Evolutionary conservation across 1,140 invertebrate species (phyloP).

Genomic region (Philopotamus ludificatus): DNA sequence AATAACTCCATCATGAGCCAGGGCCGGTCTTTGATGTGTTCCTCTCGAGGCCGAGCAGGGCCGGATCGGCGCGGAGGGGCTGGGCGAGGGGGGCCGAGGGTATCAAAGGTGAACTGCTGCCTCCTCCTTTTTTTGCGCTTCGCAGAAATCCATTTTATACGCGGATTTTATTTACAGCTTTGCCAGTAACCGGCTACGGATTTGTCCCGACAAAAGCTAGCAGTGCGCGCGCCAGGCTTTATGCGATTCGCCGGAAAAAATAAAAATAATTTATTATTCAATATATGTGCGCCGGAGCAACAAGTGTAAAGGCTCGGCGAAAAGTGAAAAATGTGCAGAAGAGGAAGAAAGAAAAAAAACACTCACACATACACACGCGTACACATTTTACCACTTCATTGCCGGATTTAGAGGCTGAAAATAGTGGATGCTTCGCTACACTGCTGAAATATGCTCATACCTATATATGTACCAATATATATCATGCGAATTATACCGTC

Average conservation of each 20-base stretch:
- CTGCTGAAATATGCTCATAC: no score
- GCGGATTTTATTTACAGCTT: constrained; percentile 25
- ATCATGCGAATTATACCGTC: no score
- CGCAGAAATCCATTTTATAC: constrained; percentile 23
- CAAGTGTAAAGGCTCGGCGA: constrained; percentile 15
- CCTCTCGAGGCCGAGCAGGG: not conserved
- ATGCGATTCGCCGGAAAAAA: constrained; percentile 3
- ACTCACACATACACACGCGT: not conserved
- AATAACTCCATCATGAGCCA: not conserved
- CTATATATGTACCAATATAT: no score
- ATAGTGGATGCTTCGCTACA: no score
- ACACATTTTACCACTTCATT: not conserved
- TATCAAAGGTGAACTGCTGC: constrained; percentile 18
- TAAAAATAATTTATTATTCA: constrained; percentile 26
- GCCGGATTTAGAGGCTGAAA: no score
- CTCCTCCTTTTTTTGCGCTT: constrained; percentile 16
- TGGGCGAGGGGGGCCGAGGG: not conserved
- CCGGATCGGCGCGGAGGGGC: constrained; percentile 5
- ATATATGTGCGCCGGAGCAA: constrained; percentile 9
- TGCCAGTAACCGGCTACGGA: constrained; percentile 3
- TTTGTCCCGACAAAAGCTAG: constrained; percentile 16
- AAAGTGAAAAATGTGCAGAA: constrained; percentile 16
- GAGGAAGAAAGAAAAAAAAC: not conserved
- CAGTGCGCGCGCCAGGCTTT: not conserved
- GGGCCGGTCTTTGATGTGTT: not conserved